phyloP scores from a whole-genome alignment of 1,140 invertebrate species.

The Heliothis virescens region DNA sequence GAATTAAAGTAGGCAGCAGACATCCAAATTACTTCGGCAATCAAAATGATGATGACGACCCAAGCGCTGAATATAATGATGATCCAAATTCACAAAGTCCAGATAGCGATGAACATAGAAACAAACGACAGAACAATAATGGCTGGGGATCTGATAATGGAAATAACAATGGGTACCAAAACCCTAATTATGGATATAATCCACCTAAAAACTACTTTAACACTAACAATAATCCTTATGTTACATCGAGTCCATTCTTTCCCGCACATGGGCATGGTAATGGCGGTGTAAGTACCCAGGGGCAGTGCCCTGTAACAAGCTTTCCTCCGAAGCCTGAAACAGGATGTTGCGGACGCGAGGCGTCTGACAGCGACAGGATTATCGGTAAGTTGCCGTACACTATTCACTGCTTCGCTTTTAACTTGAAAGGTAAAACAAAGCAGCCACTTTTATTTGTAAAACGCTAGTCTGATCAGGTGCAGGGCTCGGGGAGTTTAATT shows the following conservation, averaged over 20 bases:
- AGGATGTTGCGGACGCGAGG: conserved; percentile 75
- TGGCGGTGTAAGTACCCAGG: neutral
- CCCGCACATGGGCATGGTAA: conserved; percentile 9
- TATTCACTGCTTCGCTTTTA: conserved; percentile 32
- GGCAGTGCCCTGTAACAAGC: conserved; percentile 58
- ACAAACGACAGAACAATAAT: conserved; percentile 20
- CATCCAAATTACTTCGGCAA: conserved; percentile 1
- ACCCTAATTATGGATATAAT: neutral
- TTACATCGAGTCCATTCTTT: conserved; percentile 25
- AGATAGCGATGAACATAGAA: neutral
- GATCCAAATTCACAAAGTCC: conserved; percentile 9
- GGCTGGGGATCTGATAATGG: conserved; percentile 11
- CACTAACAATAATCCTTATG: conserved; percentile 25
- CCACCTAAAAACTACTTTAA: conserved; percentile 18
- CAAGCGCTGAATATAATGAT: conserved; percentile 30
- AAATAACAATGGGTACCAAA: conserved; percentile 10
- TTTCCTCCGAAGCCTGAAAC: conserved; percentile 66
- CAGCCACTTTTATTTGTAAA: conserved; percentile 33
- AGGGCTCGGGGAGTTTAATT: conserved; percentile 37
- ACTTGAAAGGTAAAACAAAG: conserved; percentile 35
- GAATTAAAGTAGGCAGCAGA: neutral
- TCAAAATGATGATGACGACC: conserved; percentile 14
- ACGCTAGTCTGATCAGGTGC: conserved; percentile 24
- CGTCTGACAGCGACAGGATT: conserved; percentile 64
- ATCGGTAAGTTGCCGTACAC: conserved; percentile 57